phyloP scores from a whole-genome alignment of 2,888 invertebrate genomes.

The Drosophila peninsularis region DNA sequence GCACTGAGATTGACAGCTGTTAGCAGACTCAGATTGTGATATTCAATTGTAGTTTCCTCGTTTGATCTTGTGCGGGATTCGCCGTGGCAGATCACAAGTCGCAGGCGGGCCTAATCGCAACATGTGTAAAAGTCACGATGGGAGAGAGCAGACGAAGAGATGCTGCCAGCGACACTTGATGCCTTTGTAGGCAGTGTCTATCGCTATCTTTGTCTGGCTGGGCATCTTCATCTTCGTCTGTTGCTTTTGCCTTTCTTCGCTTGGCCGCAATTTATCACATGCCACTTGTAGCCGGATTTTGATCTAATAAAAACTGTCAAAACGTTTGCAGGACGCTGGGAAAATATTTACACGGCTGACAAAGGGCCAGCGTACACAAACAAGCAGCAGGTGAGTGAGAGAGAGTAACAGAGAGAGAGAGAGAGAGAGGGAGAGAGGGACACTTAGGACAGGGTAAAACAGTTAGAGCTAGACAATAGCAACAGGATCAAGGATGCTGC shows the following conservation, averaged over 20 bases:
- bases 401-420: conserved; percentile 5
- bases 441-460: conserved; percentile 44
- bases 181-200: conserved; percentile 29
- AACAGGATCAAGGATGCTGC: conserved; percentile 59
- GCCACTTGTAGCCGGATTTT: conserved; percentile 73
- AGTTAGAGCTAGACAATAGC: conserved; percentile 64
- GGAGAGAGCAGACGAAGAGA: background rate
- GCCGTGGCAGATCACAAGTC: conserved; percentile 15
- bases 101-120: conserved; percentile 11
- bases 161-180: conserved; percentile 46
- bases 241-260: conserved; percentile 17
- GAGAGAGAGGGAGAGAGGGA: background rate
- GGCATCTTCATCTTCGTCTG: conserved; percentile 30
- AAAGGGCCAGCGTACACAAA: conserved; percentile 32
- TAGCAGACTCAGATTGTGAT: background rate
- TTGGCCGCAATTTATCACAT: conserved; percentile 77
- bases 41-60: conserved; percentile 17
- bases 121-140: conserved; percentile 32
- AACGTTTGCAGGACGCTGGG: conserved; percentile 78
- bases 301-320: conserved; percentile 83
- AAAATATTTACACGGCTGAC: conserved; percentile 78
- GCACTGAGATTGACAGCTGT: too few species aligned
- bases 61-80: conserved; percentile 33
- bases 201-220: conserved; percentile 31
- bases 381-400: background rate